Base-by-base conservation (phyloP, 1,140 invertebrate species). In the Brachionus calyciflorus region DNA sequence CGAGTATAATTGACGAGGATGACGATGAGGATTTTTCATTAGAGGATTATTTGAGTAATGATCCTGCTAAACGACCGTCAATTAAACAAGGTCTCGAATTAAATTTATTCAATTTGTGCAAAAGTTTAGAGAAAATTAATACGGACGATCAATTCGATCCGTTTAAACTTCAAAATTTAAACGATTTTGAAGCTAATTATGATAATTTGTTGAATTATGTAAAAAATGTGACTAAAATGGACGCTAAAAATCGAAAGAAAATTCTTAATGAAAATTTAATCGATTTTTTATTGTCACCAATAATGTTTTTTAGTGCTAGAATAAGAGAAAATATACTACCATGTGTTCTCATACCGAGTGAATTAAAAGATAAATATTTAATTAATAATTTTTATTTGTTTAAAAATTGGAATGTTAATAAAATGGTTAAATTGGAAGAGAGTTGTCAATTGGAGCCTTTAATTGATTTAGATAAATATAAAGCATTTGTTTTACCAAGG, bases 401-500 rank as follows among this genome's bases (percentile, higher is more conserved):
- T 30, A 37, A 60, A 60, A 60, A 60, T 60, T 60, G 55, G 55
- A 60, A 60, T 37, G 33, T 60, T 33, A 60, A 60, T 60, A 37
- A 60, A 40, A 33, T 33, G 26, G 4, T 37, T 4, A 40, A 60
- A 21, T 17, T 9, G 17, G 30, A 60, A n/a, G 30, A 60, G 17
- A 17, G 9, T 7, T 14, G 30, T 41, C 12, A 5, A 46, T 46
- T 65, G 12, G 37, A 65, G 19, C 60, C 60, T 19, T 46, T 65
- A 6, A 24, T 65, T 3, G 60, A 65, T 26, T 19, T 51, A 21
- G 69, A 73, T 21, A 73, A 73, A 51, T 73, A 73, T 7, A 73
- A 73, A 24, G 69, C 69, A 14, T 73, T 73, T 51, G 69, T 73
- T 12, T 7, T 73, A 12, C 69, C 69, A n/a, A 28, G 69, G 17